Conservation (phyloP, 2,797 vertebrate genomes). For the Tachyglossus aculeatus region DNA sequence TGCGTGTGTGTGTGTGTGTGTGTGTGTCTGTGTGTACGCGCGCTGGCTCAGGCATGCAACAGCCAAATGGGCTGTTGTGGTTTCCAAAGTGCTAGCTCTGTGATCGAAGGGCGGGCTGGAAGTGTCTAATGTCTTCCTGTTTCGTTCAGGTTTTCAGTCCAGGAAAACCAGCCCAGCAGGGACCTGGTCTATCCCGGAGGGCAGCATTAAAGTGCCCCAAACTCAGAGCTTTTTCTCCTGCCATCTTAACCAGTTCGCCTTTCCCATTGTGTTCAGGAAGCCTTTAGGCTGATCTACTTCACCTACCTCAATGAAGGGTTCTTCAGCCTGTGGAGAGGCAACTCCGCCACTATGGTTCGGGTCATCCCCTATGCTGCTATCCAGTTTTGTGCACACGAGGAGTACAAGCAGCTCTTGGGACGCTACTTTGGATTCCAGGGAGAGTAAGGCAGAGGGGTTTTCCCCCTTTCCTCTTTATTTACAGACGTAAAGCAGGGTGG, state of each 20-base stretch:
- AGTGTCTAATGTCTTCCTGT: not conserved
- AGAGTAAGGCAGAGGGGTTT: constrained; percentile 74
- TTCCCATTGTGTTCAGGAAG: constrained; percentile 78
- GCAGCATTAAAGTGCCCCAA: not conserved
- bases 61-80: no score
- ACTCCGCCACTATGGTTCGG: constrained; percentile 97
- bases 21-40: no score
- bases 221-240: not conserved
- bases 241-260: not conserved
- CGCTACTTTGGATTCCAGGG: constrained; percentile 89
- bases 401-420: constrained; percentile 91
- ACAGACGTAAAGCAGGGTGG: not conserved
- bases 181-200: not conserved
- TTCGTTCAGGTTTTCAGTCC: not conserved
- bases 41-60: no score
- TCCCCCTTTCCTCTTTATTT: not conserved
- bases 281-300: constrained; percentile 90
- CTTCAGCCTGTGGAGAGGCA: constrained; percentile 94
- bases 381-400: constrained; percentile 96
- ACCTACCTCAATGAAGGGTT: constrained; percentile 94
- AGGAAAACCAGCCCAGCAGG: not conserved
- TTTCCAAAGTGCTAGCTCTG: not conserved
- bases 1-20: no score
- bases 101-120: fast-evolving
- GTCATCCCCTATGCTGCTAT: constrained; percentile 96